Evolutionary conservation across 2,888 invertebrate species (phyloP).

Genomic region (Drosophila siamana): DNA sequence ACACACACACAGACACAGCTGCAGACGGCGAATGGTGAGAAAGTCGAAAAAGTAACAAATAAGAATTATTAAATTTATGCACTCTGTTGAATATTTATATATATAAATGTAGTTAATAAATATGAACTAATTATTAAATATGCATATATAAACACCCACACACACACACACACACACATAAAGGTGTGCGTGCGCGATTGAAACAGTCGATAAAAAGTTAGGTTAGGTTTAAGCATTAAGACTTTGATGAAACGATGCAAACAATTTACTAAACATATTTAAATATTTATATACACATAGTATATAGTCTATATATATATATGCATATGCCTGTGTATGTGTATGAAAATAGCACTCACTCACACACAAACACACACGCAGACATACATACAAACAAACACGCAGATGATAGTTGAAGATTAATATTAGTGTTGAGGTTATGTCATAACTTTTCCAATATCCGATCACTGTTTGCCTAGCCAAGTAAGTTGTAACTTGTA

Average conservation of each 20-base stretch:
- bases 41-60: conserved; percentile 36
- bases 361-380: conserved; percentile 14
- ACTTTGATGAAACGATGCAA: conserved; percentile 40
- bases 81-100: conserved; percentile 74
- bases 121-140: conserved; percentile 69
- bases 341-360: conserved; percentile 28
- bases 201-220: conserved; percentile 26
- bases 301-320: background rate
- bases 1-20: conserved; percentile 2
- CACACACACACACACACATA: conserved; percentile 11
- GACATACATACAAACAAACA: conserved; percentile 10
- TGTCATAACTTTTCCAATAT: conserved; percentile 74
- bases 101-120: conserved; percentile 65
- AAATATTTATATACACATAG: conserved; percentile 27
- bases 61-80: conserved; percentile 74
- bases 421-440: conserved; percentile 71
- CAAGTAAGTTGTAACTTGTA: conserved; percentile 60
- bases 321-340: conserved; percentile 25
- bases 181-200: conserved; percentile 40
- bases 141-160: conserved; percentile 35
- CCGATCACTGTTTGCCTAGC: conserved; percentile 69
- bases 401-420: conserved; percentile 44
- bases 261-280: conserved; percentile 23
- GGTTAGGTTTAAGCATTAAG: conserved; percentile 55
- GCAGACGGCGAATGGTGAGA: conserved; percentile 42